phyloP scores from a whole-genome alignment of 2,797 vertebrate genomes.

The Alcedo quadribrachys region DNA sequence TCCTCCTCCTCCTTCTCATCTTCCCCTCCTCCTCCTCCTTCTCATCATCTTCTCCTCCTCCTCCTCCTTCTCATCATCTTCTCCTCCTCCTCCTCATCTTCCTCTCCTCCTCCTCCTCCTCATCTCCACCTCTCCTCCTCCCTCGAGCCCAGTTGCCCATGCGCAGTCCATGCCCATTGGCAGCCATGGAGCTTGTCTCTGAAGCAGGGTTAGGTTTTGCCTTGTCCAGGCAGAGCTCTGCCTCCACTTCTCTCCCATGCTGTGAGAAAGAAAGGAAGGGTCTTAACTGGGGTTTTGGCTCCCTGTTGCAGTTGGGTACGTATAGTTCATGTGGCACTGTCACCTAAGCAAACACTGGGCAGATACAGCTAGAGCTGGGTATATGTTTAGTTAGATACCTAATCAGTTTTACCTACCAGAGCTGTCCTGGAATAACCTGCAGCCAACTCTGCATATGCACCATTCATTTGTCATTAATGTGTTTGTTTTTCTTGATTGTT shows the following conservation, averaged over 20 bases:
- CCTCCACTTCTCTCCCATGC: rapidly evolving
- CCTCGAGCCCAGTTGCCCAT: too few species aligned
- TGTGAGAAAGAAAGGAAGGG: rapidly evolving
- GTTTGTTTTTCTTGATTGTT: not conserved
- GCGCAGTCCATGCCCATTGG: rapidly evolving
- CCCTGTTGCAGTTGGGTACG: rapidly evolving
- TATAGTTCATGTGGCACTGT: not conserved
- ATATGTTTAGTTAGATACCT: not conserved
- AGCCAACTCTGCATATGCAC: not conserved
- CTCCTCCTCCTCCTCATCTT: too few species aligned
- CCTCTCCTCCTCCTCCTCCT: too few species aligned
- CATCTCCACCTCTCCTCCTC: too few species aligned
- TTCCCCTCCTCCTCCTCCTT: too few species aligned
- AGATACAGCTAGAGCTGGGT: not conserved
- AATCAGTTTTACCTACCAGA: not conserved
- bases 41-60: too few species aligned
- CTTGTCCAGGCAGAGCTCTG: not conserved
- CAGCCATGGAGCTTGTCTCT: rapidly evolving
- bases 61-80: too few species aligned
- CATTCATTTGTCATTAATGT: not conserved
- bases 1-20: too few species aligned
- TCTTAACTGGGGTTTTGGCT: not conserved
- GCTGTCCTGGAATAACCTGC: not conserved
- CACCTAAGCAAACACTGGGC: not conserved
- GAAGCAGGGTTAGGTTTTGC: too few species aligned